Evolutionary conservation across 2,888 invertebrate genomes (phyloP).

Genomic region (Aleiodes leptofemur): DNA sequence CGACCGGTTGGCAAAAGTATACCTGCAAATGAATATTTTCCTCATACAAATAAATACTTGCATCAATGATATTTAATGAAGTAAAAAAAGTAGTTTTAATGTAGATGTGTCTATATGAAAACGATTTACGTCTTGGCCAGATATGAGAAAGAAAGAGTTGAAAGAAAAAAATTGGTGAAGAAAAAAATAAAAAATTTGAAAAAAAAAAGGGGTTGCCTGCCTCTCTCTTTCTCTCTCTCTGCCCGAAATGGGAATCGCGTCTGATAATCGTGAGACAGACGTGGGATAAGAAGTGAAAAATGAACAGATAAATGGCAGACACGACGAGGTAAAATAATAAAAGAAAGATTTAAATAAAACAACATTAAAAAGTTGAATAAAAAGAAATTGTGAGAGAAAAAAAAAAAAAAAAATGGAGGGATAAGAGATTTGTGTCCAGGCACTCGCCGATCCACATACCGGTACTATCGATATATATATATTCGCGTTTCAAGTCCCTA

Average conservation of each 20-base stretch:
- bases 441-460: conserved; percentile 48
- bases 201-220: neutral
- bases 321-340: conserved; percentile 31
- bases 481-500: conserved; percentile 12
- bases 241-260: conserved; percentile 43
- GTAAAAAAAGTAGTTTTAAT: conserved; percentile 4
- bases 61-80: conserved; percentile 1
- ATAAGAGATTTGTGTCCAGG: conserved; percentile 45
- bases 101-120: neutral
- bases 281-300: conserved; percentile 41
- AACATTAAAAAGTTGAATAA: conserved; percentile 13
- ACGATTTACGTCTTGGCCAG: neutral
- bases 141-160: conserved; percentile 3
- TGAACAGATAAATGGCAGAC: conserved; percentile 32
- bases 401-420: conserved; percentile 9
- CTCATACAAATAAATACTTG: conserved; percentile 1
- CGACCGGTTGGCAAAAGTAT: conserved; percentile 54
- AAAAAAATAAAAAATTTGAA: conserved; percentile 11
- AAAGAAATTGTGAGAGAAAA: neutral
- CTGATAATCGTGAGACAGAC: conserved; percentile 45
- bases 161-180: neutral
- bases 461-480: conserved; percentile 44
- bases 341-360: conserved; percentile 5
- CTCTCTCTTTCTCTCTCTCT: neutral
- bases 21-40: conserved; percentile 41